Conservation (phyloP, 53 echinoderm and acorn worm genomes). For the Echinometra lucunter region DNA sequence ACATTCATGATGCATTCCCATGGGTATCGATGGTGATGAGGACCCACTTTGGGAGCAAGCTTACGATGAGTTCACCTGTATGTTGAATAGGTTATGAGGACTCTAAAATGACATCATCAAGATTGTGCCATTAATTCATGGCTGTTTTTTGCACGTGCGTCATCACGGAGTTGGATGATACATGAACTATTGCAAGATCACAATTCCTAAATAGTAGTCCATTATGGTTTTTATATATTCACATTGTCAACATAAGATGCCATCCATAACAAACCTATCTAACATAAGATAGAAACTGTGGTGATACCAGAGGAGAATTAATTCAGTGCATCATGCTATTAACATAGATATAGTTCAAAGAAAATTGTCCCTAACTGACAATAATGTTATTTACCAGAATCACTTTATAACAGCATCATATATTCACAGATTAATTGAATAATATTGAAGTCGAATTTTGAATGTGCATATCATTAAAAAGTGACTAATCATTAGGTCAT, state of each 20-base stretch:
- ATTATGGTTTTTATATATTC: background rate
- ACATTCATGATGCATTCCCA: background rate
- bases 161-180: background rate
- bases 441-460: background rate
- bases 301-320: too few species aligned
- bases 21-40: background rate
- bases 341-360: too few species aligned
- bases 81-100: background rate
- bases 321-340: too few species aligned
- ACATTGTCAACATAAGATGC: too few species aligned
- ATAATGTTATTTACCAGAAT: too few species aligned
- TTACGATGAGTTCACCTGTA: background rate
- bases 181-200: background rate
- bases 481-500: background rate
- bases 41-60: background rate
- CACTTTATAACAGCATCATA: too few species aligned
- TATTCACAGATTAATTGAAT: background rate
- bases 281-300: too few species aligned
- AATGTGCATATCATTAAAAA: background rate
- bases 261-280: too few species aligned
- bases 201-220: background rate
- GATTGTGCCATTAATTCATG: background rate
- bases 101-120: constrained; percentile 8
- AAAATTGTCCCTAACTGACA: too few species aligned
- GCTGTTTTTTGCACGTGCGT: background rate